Base-by-base conservation (phyloP, 2,113 vertebrate species). In the Oreochromis aureus region DNA sequence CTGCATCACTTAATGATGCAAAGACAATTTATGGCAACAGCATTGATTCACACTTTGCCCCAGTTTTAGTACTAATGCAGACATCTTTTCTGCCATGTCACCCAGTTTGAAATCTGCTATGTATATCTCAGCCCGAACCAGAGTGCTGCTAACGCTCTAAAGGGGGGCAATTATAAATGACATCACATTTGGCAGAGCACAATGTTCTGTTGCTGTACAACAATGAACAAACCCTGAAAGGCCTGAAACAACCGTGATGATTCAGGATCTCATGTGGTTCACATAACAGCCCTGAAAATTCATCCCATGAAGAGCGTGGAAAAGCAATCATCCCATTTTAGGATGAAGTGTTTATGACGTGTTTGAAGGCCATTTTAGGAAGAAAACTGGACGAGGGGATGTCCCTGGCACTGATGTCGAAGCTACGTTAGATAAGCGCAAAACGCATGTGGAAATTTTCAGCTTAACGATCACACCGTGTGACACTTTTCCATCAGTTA, bases 151-250 rank as follows among this genome's bases (percentile, higher is more conserved):
- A 61, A 83, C n/a, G 58, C 48, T 80, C 59, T 87, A 73, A 22
- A 81, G 34, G 54, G 44, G 48, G 41, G 61, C 46, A 83, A 78
- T 88, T 83, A 61, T 27, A 86, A 61, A 83, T 93, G 44, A 92
- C 89, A 88, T 91, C 89, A 91, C 18, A 80, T 87, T 80, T 94
- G 91, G 91, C 90, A 87, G 84, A 30, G 81, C 83, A 79, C 34
- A 78, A 58, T 87, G 89, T 88, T 91, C 91, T 92, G 86, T 24
- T 83, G 84, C 88, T 71, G 71, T 51, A 86, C 58, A 89, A 81
- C 39, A 81, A 71, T 53, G 39, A 83, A 81, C 39, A 87, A 39
- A 66, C 87, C 78, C 54, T 56, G 84, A 81, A 85, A 81, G 24
- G 34, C 86, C 85, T 55, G 61, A 16, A 84, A 84, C 51, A 69